phyloP scores from a whole-genome alignment of 1,140 invertebrate genomes.

The Caenorhabditis briggsae region DNA sequence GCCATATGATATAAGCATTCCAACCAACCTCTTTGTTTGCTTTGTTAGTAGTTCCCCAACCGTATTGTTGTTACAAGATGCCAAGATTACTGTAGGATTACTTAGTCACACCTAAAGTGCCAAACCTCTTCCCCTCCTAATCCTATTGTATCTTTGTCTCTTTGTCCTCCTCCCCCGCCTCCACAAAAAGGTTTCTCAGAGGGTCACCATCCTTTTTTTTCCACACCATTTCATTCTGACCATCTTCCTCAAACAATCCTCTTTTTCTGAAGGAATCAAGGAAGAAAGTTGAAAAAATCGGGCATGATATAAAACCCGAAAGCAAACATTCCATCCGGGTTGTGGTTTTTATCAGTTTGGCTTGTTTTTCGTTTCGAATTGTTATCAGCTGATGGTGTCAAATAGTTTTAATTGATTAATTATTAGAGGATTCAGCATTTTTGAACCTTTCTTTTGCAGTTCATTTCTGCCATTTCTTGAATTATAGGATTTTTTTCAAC shows the following conservation, averaged over 20 bases:
- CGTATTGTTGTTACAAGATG: not conserved
- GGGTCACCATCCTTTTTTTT: not conserved
- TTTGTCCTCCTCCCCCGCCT: not conserved
- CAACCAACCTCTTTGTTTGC: not conserved
- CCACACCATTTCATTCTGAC: conserved; percentile 24
- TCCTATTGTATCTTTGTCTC: not conserved
- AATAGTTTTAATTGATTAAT: too few species aligned
- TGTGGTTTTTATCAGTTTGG: too few species aligned
- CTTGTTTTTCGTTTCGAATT: too few species aligned
- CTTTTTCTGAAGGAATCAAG: not conserved
- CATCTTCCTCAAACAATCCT: not conserved
- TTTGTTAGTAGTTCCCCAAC: not conserved
- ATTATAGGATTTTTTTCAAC: not conserved
- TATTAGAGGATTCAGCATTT: too few species aligned
- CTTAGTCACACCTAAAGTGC: not conserved
- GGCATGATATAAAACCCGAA: not conserved
- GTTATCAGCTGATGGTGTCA: too few species aligned
- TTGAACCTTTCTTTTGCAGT: too few species aligned
- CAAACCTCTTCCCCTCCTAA: not conserved
- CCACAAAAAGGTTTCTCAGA: not conserved
- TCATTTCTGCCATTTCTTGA: too few species aligned
- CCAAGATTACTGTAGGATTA: not conserved
- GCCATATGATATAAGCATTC: too few species aligned
- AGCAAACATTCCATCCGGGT: not conserved
- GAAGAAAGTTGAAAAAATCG: too few species aligned